Evolutionary conservation across 2,797 vertebrate species (phyloP).

Genomic region (Sciaenops ocellatus): DNA sequence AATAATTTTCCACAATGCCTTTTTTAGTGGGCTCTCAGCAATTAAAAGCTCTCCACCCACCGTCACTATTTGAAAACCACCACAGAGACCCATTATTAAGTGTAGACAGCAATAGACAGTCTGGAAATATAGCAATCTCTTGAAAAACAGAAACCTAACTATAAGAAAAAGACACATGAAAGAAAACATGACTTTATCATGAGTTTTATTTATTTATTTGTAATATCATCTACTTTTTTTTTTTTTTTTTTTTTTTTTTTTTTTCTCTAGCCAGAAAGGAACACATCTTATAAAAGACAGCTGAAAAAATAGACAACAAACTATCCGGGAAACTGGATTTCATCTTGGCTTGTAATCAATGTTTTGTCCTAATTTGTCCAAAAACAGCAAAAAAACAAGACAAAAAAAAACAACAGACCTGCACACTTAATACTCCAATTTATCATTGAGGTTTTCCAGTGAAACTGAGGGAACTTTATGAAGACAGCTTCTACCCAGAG

Average conservation of each 20-base stretch:
- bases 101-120: neutral
- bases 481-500: neutral
- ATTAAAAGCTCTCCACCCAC: conserved; percentile 27
- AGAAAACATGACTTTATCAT: neutral
- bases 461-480: neutral
- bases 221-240: neutral
- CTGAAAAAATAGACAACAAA: neutral
- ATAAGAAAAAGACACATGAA: neutral
- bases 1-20: neutral
- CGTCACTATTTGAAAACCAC: conserved; percentile 22
- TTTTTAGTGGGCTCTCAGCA: conserved; percentile 14
- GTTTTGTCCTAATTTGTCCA: neutral
- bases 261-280: neutral
- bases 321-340: neutral
- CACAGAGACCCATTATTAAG: neutral
- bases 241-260: neutral
- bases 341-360: neutral
- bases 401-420: neutral
- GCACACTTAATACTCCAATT: neutral
- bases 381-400: neutral
- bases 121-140: neutral
- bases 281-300: neutral
- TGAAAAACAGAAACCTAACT: neutral
- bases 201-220: neutral
- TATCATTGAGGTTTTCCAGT: neutral